Conservation (phyloP, 2,113 vertebrate genomes). For the Pycnonotus jocosus region DNA sequence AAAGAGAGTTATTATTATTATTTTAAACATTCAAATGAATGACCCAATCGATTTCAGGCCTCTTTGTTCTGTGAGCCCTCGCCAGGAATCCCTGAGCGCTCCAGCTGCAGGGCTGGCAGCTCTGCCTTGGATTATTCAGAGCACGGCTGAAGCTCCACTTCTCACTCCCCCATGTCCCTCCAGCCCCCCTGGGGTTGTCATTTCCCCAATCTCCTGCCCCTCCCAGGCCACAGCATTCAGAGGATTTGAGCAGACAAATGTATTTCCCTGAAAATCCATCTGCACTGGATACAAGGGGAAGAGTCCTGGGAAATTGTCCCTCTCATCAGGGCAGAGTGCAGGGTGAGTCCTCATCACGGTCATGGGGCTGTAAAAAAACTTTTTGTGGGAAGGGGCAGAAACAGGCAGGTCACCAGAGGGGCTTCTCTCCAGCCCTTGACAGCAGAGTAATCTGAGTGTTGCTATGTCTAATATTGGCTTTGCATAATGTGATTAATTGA, state of each 20-base stretch:
- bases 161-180: not conserved
- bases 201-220: not conserved
- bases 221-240: not conserved
- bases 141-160: rapidly evolving
- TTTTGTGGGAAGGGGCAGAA: not conserved
- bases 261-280: not conserved
- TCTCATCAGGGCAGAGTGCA: not conserved
- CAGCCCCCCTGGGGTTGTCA: not conserved
- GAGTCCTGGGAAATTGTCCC: not conserved
- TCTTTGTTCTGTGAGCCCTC: not conserved
- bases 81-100: not conserved
- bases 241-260: not conserved
- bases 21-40: slow-evolving; percentile 43
- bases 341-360: not conserved
- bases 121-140: not conserved
- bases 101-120: not conserved
- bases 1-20: slow-evolving; percentile 9
- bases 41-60: not conserved
- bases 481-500: slow-evolving; percentile 28
- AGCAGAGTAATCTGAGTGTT: not conserved
- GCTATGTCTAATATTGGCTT: not conserved
- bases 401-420: not conserved
- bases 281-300: not conserved
- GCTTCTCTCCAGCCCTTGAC: not conserved
- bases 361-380: not conserved